A percentile compares a stretch with the other conserved stretches of the same genome.
These are phyloP conservation scores for Eciton burchellii DNA, from an alignment of 1,140 invertebrate genomes.

Conservation along the genomic window DNA sequence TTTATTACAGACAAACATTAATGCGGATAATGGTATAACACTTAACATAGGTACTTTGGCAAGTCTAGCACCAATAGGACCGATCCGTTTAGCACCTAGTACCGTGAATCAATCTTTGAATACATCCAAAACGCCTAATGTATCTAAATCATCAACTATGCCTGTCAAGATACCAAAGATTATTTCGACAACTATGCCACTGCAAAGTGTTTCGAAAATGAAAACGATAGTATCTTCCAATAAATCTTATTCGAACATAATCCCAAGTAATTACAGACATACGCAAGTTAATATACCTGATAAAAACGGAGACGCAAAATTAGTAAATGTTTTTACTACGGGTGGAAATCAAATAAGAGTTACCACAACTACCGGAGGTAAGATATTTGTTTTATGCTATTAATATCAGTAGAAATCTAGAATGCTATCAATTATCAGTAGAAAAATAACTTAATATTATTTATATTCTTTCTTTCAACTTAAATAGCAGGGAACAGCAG, in stretches of 20 bases:
- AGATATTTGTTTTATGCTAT: constrained; percentile 32
- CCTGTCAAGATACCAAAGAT: constrained; percentile 75
- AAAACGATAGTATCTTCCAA: constrained; percentile 77
- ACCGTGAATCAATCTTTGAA: constrained; percentile 58
- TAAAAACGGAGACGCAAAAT: constrained; percentile 72
- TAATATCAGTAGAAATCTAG: too few species aligned
- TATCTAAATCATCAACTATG: constrained; percentile 58
- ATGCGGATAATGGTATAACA: constrained; percentile 80
- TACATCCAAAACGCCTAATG: constrained; percentile 47
- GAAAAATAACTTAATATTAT: neutral
- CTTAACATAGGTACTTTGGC: constrained; percentile 85
- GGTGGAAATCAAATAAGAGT: constrained; percentile 72
- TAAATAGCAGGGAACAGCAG: constrained; percentile 63
- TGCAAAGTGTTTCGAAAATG: constrained; percentile 74
- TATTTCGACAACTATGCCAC: constrained; percentile 65
- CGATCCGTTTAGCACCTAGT: constrained; percentile 80
- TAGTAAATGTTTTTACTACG: constrained; percentile 75
- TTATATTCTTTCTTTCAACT: neutral
- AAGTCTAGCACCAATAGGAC: constrained; percentile 83
- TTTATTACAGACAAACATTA: constrained; percentile 67
- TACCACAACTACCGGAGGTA: constrained; percentile 69
- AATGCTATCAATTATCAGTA: neutral
- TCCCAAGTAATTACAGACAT: constrained; percentile 75
- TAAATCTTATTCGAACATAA: constrained; percentile 75
- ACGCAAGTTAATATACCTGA: constrained; percentile 67